phyloP scores from a whole-genome alignment of 2,113 vertebrate genomes.

The Clupea harengus region DNA sequence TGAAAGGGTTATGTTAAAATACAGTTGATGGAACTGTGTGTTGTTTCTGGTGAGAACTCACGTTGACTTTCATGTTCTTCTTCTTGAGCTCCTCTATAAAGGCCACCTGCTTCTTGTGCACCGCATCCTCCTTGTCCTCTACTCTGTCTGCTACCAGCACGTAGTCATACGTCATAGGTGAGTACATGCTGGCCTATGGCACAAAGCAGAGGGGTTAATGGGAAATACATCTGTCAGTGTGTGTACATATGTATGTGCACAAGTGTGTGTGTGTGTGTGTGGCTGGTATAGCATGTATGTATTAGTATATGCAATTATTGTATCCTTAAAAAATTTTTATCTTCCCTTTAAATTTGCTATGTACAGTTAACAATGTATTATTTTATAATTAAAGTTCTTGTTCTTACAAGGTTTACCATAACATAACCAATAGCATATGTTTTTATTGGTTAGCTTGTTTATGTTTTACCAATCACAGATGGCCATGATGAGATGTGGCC shows the following conservation, averaged over 20 bases:
- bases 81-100: conserved; percentile 70
- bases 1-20: too few species aligned
- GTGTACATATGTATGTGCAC: neutral
- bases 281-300: neutral
- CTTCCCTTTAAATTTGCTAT: too few species aligned
- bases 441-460: too few species aligned
- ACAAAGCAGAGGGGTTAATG: neutral
- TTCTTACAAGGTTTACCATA: neutral
- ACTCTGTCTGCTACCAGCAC: conserved; percentile 74
- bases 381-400: too few species aligned
- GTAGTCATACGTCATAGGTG: conserved; percentile 71
- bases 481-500: too few species aligned
- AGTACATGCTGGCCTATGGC: neutral
- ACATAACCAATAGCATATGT: too few species aligned
- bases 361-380: neutral
- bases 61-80: conserved; percentile 75
- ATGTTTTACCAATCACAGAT: too few species aligned
- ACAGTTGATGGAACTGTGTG: too few species aligned
- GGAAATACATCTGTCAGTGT: neutral
- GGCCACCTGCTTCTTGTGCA: conserved; percentile 61
- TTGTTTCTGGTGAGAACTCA: conserved; percentile 57
- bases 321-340: too few species aligned
- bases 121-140: conserved; percentile 29
- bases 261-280: neutral
- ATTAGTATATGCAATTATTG: neutral